Evolutionary conservation across 1,140 invertebrate genomes (phyloP), one percentile per base, ranked within the genome.

Genomic region (Thalassaphorura encarpata): DNA sequence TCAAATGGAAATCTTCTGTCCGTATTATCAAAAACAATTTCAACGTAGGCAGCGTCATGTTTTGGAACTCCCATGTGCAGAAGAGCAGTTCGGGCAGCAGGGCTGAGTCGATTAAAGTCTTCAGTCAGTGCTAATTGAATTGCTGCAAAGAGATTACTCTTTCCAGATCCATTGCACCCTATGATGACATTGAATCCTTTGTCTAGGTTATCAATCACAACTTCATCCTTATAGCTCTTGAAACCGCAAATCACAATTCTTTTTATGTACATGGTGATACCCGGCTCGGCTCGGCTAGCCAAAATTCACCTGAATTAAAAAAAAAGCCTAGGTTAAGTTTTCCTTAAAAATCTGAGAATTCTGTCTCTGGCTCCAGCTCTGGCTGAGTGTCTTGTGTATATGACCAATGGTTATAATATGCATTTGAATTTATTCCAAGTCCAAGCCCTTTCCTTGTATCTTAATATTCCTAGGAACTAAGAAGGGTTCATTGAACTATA

Each of bases 111-210:
- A 11, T 45, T 29, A 31, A 40, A 50, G 2, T 61, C 60, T 1
- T 45, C 1, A 1, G 54, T 33, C 0, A 61, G 40, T 4, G 55
- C 52, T 40, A 54, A 54, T 43, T 61, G 39, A 21, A 61, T 42
- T 1, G 60, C 60, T 40, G 29, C 27, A 31, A 54, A 49, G 16
- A 56, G 39, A 29, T 61, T 61, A 36, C 59, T 61, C 43, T 61
- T 61, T 3, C 59, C 59, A 29, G 54, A 52, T 26, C 59, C 59
- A 50, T 61, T 61, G 4, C 23, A 36, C 2, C 59, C 59, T n/a
- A 61, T 54, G 36, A 58, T n/a, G 19, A 28, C 16, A 50, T 54
- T 29, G n/a, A 54, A 26, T 31, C 24, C 33, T 40, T 11, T 5
- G 13, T 41, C n/a, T 11, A 24, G 28, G n/a, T n/a, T n/a, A 48